Base-by-base conservation (phyloP, 2,113 vertebrate species). In the Trichechus manatus region DNA sequence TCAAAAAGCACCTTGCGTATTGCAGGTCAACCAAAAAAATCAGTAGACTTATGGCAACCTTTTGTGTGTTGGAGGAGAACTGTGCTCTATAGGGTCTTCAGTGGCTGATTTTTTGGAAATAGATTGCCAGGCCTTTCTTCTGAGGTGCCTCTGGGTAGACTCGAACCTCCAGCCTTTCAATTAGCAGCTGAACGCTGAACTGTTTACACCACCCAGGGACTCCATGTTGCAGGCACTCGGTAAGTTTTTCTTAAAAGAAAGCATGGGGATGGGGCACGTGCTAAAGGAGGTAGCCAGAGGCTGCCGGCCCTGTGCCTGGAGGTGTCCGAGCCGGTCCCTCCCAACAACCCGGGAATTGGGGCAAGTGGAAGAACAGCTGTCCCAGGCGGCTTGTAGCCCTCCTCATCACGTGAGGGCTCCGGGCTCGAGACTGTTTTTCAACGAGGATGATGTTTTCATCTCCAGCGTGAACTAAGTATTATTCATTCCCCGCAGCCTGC, bases 261-360 rank as follows among this genome's bases (percentile, higher is more conserved):
- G 0, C 5, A 1, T 0, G 0, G 5, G 1, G 29, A 1, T 0
- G 0, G 5, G 1, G 29, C 3, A 0, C 4, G 44, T 11, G 29
- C 44, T 22, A 3, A 11, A 3, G 2, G 42, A 63, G 29, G 42
- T 11, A 22, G 61, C 50, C 50, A 17, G 59, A 50, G 39, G 75
- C 66, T 50, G 85, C 88, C 1, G 5, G 23, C 33, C 68, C 23
- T 0, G 14, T 2, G 2, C n/a, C 91, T 25, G 14, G 68, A 36
- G 74, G 9, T 47, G 39, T 31, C 47, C 3, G 50, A 6, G 20
- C 74, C 9, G 0, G 1, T 50, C 59, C 80, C 80, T 33, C 61
- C n/a, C n/a, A 77, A 19, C 0, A 44, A 15, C 42, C 33, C 31
- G 53, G 72, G 63, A 74, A 3, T 0, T 50, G 80, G 3, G 27